Evolutionary conservation across 2,888 invertebrate genomes (phyloP), one percentile per base, ranked within the genome.

Genomic region (Crioceris asparagi): DNA sequence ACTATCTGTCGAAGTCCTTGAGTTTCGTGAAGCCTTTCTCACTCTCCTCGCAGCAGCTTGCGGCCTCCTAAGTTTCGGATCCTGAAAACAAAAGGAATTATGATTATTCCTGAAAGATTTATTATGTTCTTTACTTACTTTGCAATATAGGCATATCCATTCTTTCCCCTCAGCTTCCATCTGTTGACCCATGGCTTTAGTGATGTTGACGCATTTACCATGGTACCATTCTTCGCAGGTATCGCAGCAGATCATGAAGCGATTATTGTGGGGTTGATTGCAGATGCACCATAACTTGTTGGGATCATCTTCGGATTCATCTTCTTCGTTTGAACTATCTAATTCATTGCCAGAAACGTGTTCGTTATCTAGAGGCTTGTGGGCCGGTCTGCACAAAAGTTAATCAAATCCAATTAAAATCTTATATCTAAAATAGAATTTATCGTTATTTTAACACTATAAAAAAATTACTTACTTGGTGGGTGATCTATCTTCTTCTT

Each of bases 171-270:
- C 78, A 36, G 80, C 75, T 61, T 94, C 93, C 86, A 94, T 91
- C 65, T 87, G 83, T 54, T 85, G 78, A 36, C 88, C 90, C 82
- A 87, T 84, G 1, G 82, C 77, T 68, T 88, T 83, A 14, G 90
- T 90, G 29, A 96, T 84, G 52, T 86, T 87, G 10, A 96, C 93
- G 66, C 94, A 96, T 57, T 85, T 87, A n/a, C 94, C 94, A 60
- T 96, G 94, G 61, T 90, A 96, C 94, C 94, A 96, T 59, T 94
- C 92, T 60, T 91, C 87, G 61, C 94, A 96, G 10, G 77, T 75
- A 63, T 96, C 94, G 62, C 96, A 96, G 62, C 91, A 91, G 54
- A 94, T 94, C 94, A 96, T 96, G 60, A 96, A 94, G 36, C 92
- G 72, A 64, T 93, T 91, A 55, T 92, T 90, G 61, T 93, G 92